phyloP scores from a whole-genome alignment of 2,113 vertebrate species.

The Siniperca knerii region DNA sequence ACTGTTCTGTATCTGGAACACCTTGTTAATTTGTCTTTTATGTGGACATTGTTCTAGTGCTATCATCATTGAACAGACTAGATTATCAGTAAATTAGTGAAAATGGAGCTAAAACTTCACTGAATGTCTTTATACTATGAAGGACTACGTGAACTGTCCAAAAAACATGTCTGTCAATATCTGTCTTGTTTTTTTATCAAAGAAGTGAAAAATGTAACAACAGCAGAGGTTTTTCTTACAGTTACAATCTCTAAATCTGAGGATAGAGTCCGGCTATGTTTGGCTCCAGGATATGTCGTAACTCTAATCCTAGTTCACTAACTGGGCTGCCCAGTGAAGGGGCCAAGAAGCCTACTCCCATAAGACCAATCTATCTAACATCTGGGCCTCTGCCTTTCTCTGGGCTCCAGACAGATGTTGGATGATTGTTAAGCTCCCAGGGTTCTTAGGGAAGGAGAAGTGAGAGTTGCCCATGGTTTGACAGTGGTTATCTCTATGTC shows the following conservation, averaged over 20 bases:
- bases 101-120: not conserved
- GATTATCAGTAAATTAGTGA: not conserved
- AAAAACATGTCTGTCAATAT: not conserved
- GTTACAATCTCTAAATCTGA: conserved; percentile 43
- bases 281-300: conserved; percentile 53
- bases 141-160: not conserved
- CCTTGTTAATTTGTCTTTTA: conserved; percentile 41
- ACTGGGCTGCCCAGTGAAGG: conserved; percentile 72
- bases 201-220: not conserved
- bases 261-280: conserved; percentile 48
- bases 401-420: conserved; percentile 78
- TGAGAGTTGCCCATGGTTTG: conserved; percentile 29
- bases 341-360: conserved; percentile 76
- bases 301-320: conserved; percentile 75
- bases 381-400: conserved; percentile 82
- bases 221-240: conserved; percentile 2
- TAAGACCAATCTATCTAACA: conserved; percentile 81
- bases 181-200: not conserved
- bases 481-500: conserved; percentile 35
- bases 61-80: not conserved
- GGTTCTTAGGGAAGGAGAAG: conserved; percentile 62
- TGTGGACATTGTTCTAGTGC: not conserved
- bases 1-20: conserved; percentile 28
- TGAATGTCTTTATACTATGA: not conserved
- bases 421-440: conserved; percentile 75